Conservation (phyloP, 2,888 invertebrate genomes). For the Ophonus ardosiacus region DNA sequence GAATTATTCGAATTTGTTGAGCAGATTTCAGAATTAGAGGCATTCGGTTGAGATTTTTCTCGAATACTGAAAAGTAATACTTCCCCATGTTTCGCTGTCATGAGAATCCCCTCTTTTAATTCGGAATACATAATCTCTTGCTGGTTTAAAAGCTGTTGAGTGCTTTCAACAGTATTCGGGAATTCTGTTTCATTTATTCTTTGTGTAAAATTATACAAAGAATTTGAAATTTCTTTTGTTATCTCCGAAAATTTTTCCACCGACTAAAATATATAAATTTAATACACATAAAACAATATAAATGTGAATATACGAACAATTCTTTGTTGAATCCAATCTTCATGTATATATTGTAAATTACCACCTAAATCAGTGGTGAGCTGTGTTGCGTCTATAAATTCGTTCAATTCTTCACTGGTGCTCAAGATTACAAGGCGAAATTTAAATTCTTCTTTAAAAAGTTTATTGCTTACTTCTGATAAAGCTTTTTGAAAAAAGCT, state of each 20-base stretch:
- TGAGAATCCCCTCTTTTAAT: slow-evolving; percentile 90
- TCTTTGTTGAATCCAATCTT: slow-evolving; percentile 98
- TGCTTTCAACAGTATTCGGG: slow-evolving; percentile 95
- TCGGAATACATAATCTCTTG: slow-evolving; percentile 86
- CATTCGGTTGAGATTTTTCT: slow-evolving; percentile 74
- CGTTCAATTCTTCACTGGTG: slow-evolving; percentile 89
- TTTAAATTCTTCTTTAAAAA: slow-evolving; percentile 94
- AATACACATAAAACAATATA: slow-evolving; percentile 61
- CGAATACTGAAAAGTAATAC: slow-evolving; percentile 87
- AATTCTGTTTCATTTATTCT: slow-evolving; percentile 94
- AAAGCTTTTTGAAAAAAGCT: slow-evolving; percentile 97
- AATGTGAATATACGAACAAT: slow-evolving; percentile 82
- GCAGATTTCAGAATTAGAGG: slow-evolving; percentile 76
- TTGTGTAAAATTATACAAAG: slow-evolving; percentile 91
- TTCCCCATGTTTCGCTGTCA: slow-evolving; percentile 93
- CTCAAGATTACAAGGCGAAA: slow-evolving; percentile 94
- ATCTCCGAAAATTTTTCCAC: slow-evolving; percentile 96
- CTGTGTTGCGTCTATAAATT: slow-evolving; percentile 89
- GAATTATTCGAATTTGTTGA: slow-evolving; percentile 77
- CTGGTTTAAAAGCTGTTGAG: slow-evolving; percentile 89
- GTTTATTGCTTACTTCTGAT: slow-evolving; percentile 94
- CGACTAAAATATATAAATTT: slow-evolving; percentile 80
- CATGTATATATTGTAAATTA: slow-evolving; percentile 91
- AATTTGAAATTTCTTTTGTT: slow-evolving; percentile 92
- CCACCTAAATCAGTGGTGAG: slow-evolving; percentile 95